A percentile compares a stretch with the other conserved stretches of the same genome.
Conservation (phyloP, 2,113 vertebrate species). For the Dasyornis broadbenti region DNA sequence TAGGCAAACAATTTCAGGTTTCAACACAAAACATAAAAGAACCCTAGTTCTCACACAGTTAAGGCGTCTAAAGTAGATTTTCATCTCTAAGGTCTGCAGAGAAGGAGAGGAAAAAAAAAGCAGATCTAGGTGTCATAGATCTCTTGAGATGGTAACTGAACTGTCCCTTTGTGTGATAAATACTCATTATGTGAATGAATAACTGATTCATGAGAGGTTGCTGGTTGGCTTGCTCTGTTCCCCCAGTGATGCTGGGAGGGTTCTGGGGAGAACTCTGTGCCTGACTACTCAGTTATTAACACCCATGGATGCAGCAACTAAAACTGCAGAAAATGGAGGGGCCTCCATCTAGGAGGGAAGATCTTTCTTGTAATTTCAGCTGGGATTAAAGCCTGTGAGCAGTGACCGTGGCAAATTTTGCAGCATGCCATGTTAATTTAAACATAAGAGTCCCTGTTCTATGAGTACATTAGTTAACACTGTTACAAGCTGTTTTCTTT, state of each 20-base stretch:
- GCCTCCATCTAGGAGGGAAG: not conserved
- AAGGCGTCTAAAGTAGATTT: not conserved
- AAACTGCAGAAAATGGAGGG: not conserved
- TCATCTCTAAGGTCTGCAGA: not conserved
- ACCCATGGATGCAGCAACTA: not conserved
- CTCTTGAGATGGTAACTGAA: not conserved
- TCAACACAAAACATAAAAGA: not conserved
- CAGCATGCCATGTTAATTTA: not conserved
- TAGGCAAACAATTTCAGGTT: not conserved
- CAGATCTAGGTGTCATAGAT: not conserved
- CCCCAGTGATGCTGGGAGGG: not conserved
- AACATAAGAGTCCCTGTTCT: not conserved
- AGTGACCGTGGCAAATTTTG: not conserved
- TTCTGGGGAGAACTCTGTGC: not conserved
- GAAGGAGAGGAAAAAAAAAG: not conserved
- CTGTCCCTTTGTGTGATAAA: not conserved
- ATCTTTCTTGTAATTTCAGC: not conserved
- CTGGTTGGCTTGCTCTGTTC: not conserved
- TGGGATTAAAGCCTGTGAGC: not conserved
- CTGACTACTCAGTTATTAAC: not conserved
- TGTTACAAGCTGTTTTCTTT: not conserved
- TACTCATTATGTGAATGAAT: not conserved
- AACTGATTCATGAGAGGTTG: not conserved
- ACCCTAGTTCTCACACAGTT: not conserved
- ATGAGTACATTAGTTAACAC: not conserved